Evolutionary conservation across 2,113 vertebrate species (phyloP), one percentile per base, ranked within the genome.

Genomic region (Apistogramma diplotaenia): DNA sequence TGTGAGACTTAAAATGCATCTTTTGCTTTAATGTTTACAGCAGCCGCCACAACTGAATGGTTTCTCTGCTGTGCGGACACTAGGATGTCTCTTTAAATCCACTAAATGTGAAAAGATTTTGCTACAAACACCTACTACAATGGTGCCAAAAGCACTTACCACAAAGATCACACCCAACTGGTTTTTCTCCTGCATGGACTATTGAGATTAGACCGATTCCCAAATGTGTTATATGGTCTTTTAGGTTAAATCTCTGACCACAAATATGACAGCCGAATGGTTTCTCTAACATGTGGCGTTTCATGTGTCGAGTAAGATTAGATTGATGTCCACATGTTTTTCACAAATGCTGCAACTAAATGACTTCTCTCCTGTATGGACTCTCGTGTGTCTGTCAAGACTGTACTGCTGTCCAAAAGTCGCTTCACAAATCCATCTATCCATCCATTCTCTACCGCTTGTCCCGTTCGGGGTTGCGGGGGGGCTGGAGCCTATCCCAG

Each of bases 311-410:
- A 62, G 33, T 16, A 40, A 40, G 35, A 62, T 40, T 40, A 40
- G n/a, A 62, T 6, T 23, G 0, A 15, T 23, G 0, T 62, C 33
- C 59, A 62, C 0, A 61, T 40, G 11, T 8, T 15, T 1, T 0
- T 0, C 35, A 62, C 65, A 33, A 31, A 51, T 27, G 12, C 0
- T 1, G 27, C 65, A 0, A 53, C 49, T 1, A 33, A 35, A 54
- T 19, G 3, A 29, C 21, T 54, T 72, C 29, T 72, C 0, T 23
- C 8, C 49, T 15, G 19, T 35, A 4, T 54, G 29, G 49, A 35
- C 1, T 7, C 19, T 54, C n/a, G 3, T 25, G 51, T 73, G n/a
- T 18, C 21, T 65, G 15, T 25, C 21, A 7, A 67, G 40, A 67
- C 40, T 27, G 27, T 46, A 67, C 23, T 25, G 9, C 9, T 67